Percentiles rank a stretch among this genome's conserved stretches.
Conservation (phyloP, 2,888 invertebrate genomes). For the Drosophila macrospina region DNA sequence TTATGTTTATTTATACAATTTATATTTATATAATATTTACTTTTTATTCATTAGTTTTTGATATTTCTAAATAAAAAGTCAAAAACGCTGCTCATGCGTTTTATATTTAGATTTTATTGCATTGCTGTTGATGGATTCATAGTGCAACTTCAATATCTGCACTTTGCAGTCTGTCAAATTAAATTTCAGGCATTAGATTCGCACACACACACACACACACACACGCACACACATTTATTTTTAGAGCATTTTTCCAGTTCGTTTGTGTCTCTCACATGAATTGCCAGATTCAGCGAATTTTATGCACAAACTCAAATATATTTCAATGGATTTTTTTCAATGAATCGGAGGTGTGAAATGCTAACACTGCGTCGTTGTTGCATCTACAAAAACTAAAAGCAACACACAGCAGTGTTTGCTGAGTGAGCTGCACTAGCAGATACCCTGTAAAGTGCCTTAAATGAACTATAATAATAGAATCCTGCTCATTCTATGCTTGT, state of each 20-base stretch:
- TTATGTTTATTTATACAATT: too few relatives aligned
- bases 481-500: too few relatives aligned
- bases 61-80: neutral
- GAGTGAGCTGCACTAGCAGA: neutral
- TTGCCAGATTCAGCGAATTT: slow-evolving; percentile 42
- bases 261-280: slow-evolving; percentile 59
- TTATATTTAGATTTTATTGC: slow-evolving; percentile 60
- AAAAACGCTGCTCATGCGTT: neutral
- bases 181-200: slow-evolving; percentile 47
- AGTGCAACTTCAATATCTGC: slow-evolving; percentile 45
- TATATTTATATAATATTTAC: too few relatives aligned
- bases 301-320: slow-evolving; percentile 51
- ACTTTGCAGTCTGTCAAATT: slow-evolving; percentile 61
- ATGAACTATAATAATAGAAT: too few relatives aligned
- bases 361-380: slow-evolving; percentile 34
- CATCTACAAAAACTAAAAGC: slow-evolving; percentile 7
- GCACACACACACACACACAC: slow-evolving; percentile 32
- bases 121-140: slow-evolving; percentile 66
- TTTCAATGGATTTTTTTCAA: slow-evolving; percentile 62
- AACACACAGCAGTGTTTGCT: neutral
- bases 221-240: slow-evolving; percentile 48
- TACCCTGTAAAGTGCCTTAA: slow-evolving; percentile 9
- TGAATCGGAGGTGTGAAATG: slow-evolving; percentile 71
- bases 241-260: slow-evolving; percentile 62
- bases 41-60: too few relatives aligned